Evolutionary conservation across 2,113 vertebrate species (phyloP).

Genomic region (Syngnathus typhle): DNA sequence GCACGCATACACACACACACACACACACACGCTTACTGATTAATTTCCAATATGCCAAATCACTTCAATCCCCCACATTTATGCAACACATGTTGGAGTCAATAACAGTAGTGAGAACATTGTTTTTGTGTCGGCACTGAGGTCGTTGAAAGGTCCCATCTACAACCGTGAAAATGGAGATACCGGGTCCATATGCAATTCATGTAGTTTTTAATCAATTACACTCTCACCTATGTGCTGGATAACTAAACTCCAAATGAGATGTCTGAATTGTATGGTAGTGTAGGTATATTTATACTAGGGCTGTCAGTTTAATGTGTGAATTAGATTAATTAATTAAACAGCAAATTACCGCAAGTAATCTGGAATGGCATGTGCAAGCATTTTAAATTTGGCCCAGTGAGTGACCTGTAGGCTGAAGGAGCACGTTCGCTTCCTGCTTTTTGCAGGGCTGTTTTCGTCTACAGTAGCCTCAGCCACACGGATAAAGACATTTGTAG

Average conservation of each 20-base stretch:
- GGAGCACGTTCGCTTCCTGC: too few relatives aligned
- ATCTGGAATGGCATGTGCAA: too few relatives aligned
- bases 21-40: slow-evolving; percentile 14
- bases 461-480: too few relatives aligned
- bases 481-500: too few relatives aligned
- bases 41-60: slow-evolving; percentile 11
- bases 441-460: too few relatives aligned
- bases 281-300: neutral
- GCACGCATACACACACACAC: slow-evolving; percentile 8
- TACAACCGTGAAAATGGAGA: neutral
- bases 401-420: too few relatives aligned
- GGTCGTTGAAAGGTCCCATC: neutral
- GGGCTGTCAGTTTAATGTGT: too few relatives aligned
- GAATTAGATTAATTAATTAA: too few relatives aligned
- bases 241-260: neutral
- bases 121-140: neutral
- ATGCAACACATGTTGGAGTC: neutral
- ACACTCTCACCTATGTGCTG: neutral
- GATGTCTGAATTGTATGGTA: neutral
- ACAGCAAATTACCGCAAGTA: too few relatives aligned
- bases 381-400: too few relatives aligned
- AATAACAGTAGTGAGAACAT: neutral
- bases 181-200: neutral
- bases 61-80: neutral
- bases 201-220: neutral